Evolutionary conservation across 2,888 invertebrate species (phyloP).

Genomic region (Oligia strigilis): DNA sequence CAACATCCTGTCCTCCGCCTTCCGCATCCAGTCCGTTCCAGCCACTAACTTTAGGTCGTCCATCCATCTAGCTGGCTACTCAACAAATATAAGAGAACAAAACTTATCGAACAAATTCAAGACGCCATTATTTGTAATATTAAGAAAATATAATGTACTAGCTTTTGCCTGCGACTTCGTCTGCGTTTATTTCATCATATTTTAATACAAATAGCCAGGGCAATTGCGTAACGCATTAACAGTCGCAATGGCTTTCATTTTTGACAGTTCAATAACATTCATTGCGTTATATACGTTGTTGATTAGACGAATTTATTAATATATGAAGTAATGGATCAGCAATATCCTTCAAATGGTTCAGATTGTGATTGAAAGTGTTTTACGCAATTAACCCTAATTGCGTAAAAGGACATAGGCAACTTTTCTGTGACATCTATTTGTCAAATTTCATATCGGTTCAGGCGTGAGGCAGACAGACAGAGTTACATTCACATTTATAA

Average conservation of each 20-base stretch:
- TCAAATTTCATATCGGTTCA: background rate
- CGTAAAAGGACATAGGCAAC: background rate
- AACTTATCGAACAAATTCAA: background rate
- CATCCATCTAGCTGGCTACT: no score
- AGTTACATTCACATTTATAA: background rate
- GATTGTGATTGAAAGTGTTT: background rate
- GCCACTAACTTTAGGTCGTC: no score
- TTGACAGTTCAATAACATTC: background rate
- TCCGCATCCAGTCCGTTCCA: no score
- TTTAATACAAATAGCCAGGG: background rate
- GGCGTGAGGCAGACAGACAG: background rate
- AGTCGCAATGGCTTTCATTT: background rate
- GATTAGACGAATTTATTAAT: background rate
- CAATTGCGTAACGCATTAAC: background rate
- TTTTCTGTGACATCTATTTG: background rate
- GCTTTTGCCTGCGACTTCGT: background rate
- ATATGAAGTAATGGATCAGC: no score
- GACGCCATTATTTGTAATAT: conserved; percentile 9
- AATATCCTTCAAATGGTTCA: background rate
- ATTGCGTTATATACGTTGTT: background rate
- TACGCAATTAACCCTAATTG: background rate
- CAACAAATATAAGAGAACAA: background rate
- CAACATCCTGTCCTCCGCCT: no score
- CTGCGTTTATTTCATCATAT: background rate
- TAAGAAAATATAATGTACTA: conserved; percentile 23